A percentile compares a stretch with the other conserved stretches of the same genome.
These are phyloP conservation scores for Esperia sulphurella DNA, from an alignment of 2,888 invertebrate species.

Conservation along the genomic window DNA sequence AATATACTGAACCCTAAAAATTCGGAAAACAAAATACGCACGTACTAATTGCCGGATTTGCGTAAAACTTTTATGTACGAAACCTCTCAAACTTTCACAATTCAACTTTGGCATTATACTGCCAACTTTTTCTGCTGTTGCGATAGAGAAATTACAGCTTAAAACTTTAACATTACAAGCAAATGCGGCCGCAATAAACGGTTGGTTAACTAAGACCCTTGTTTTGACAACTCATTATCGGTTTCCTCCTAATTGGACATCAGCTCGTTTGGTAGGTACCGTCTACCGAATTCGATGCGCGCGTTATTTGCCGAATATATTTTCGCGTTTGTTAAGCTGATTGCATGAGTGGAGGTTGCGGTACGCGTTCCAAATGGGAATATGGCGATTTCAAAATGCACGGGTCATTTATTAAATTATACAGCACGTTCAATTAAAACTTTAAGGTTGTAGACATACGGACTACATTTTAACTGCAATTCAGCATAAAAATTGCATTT, in stretches of 20 bases:
- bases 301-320: conserved; percentile 62
- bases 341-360: conserved; percentile 45
- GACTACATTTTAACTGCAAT: no score
- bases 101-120: conserved; percentile 70
- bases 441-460: no score
- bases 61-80: conserved; percentile 56
- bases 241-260: conserved; percentile 48
- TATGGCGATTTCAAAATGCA: conserved; percentile 10
- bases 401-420: background rate
- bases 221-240: conserved; percentile 77
- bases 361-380: conserved; percentile 51
- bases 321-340: conserved; percentile 68
- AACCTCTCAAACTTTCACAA: conserved; percentile 69
- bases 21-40: conserved; percentile 27
- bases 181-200: conserved; percentile 16
- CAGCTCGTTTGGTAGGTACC: conserved; percentile 29
- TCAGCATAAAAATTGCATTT: no score
- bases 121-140: conserved; percentile 24
- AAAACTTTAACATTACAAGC: conserved; percentile 25
- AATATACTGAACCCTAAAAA: conserved; percentile 27
- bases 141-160: conserved; percentile 30
- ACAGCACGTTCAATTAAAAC: background rate
- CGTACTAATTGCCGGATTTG: conserved; percentile 64
- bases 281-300: conserved; percentile 47
- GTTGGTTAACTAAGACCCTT: conserved; percentile 43